Conservation (phyloP, 2,888 invertebrate genomes). For the Rhagophthalmus giganteus region DNA sequence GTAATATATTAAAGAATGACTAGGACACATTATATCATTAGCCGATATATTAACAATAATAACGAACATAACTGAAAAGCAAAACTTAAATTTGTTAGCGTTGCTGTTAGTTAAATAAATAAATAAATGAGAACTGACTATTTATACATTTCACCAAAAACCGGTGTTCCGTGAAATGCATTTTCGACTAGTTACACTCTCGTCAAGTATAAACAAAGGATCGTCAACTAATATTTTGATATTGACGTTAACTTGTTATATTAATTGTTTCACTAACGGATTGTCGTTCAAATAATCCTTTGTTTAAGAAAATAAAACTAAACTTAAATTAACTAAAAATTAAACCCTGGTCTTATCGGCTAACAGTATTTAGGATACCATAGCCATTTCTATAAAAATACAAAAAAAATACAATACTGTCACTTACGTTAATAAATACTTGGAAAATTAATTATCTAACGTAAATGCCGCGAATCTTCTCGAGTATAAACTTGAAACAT, state of each 20-base stretch:
- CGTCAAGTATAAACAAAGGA: conserved; percentile 33
- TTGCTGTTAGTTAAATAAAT: conserved; percentile 40
- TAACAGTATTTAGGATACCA: conserved; percentile 48
- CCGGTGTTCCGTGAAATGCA: conserved; percentile 31
- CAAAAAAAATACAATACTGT: background rate
- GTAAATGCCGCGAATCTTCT: no score
- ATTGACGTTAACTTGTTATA: conserved; percentile 2
- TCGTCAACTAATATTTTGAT: conserved; percentile 6
- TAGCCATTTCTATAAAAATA: conserved; percentile 32
- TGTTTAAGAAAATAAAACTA: conserved; percentile 19
- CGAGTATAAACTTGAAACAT: no score
- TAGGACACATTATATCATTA: conserved; percentile 53
- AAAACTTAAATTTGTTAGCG: conserved; percentile 30
- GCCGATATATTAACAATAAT: conserved; percentile 48
- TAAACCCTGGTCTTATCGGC: conserved; percentile 47
- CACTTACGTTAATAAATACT: conserved; percentile 3
- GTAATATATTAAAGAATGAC: conserved; percentile 42
- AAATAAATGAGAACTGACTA: conserved; percentile 42
- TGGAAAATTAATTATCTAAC: background rate
- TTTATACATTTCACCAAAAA: conserved; percentile 31
- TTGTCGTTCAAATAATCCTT: conserved; percentile 6
- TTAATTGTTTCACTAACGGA: background rate
- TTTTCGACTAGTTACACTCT: conserved; percentile 44
- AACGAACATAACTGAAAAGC: conserved; percentile 41
- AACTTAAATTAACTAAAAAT: conserved; percentile 18